A percentile compares a stretch with the other conserved stretches of the same genome.
These are phyloP conservation scores for Leucopsar rothschildi DNA, from an alignment of 2,113 vertebrate species.

Conservation along the genomic window DNA sequence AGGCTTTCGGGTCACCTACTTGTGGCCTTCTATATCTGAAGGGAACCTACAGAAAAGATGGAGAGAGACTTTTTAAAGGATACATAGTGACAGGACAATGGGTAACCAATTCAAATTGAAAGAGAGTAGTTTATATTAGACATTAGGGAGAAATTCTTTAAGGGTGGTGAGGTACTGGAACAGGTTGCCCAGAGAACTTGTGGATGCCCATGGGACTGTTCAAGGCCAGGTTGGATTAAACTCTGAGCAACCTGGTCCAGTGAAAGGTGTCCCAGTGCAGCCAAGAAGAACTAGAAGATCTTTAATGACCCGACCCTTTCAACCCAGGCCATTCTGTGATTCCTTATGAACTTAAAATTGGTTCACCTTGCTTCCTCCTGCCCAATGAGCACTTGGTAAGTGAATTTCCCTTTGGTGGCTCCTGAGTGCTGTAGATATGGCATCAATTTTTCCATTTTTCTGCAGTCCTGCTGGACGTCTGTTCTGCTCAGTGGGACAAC, in stretches of 20 bases:
- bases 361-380: background rate
- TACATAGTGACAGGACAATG: background rate
- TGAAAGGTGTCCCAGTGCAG: background rate
- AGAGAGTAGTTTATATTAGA: background rate
- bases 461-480: background rate
- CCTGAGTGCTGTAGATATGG: background rate
- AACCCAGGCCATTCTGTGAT: background rate
- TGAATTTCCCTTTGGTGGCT: background rate
- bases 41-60: background rate
- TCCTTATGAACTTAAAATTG: background rate
- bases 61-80: background rate
- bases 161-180: background rate
- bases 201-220: background rate
- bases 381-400: fast-evolving
- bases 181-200: background rate
- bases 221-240: background rate
- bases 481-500: background rate
- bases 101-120: fast-evolving
- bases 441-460: background rate
- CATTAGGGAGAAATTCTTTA: background rate
- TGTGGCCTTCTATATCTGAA: background rate
- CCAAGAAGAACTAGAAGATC: background rate
- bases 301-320: background rate
- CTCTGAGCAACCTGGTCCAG: background rate
- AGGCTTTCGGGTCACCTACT: background rate